Evolutionary conservation across 2,797 vertebrate genomes (phyloP), one percentile per base, ranked within the genome.

Genomic region (Tadarida brasiliensis): DNA sequence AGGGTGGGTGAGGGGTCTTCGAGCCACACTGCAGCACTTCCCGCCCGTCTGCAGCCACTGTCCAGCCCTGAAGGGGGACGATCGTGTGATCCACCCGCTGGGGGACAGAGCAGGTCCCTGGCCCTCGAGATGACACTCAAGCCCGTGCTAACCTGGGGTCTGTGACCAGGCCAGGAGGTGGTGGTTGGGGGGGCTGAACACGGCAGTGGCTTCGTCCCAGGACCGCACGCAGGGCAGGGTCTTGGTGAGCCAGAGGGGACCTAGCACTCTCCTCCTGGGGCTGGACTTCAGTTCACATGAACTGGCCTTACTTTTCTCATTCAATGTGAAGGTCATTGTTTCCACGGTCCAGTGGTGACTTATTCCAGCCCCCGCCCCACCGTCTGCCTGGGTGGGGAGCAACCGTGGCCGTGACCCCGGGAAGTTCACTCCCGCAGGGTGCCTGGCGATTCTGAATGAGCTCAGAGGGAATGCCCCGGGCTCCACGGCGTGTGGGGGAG

Each of bases 221-320:
- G 54, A 16, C 54, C 54, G 2, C 20, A 4, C 20, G 1, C 19
- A 0, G 61, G 24, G 70, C 3, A 3, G 10, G 3, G 44, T 76
- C 57, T 47, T 4, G 26, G 22, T 4, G 49, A 15, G 17, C 4
- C 15, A 35, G 19, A 7, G 17, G 59, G n/a, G 22, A 20, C 14
- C 35, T 3, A 33, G 16, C 24, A 1, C 3, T 0, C 49, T 24
- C 4, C 7, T 12, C 9, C 0, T 2, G 4, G 76, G 30, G 5
- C 49, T 3, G 8, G 16, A 5, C 67, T 39, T 54, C 65, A 17
- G 59, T 16, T 73, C 30, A 2, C 17, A 5, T 4, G 8, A 33
- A 35, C 1, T 0, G n/a, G n/a, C 3, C 0, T 2, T 5, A 0
- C 0, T 1, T 6, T 7, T 12, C 24, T 26, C 3, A 1, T 11